A percentile compares a stretch with the other conserved stretches of the same genome.
Evolutionary conservation across 2,888 invertebrate genomes (phyloP).

Genomic region (Emmelina monodactyla): DNA sequence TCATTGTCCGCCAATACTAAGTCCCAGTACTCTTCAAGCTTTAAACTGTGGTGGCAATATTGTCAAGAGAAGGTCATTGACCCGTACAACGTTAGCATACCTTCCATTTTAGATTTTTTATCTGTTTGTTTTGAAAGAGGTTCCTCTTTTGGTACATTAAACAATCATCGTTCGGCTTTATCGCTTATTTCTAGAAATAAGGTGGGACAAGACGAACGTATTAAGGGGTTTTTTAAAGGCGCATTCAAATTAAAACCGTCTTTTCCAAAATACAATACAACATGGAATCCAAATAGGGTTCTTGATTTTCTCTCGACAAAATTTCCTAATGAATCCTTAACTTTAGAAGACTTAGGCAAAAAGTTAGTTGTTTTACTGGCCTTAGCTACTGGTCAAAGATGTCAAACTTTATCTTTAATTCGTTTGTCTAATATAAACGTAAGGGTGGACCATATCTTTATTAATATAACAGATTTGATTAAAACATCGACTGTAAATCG

Average conservation of each 20-base stretch:
- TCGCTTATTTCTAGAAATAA: neutral
- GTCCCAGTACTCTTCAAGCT: too few relatives aligned
- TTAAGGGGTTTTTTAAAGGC: constrained; percentile 2
- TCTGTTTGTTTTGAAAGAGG: neutral
- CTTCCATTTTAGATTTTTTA: neutral
- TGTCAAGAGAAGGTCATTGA: neutral
- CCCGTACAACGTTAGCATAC: neutral
- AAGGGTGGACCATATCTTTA: neutral
- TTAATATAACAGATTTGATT: neutral
- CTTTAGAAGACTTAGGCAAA: constrained; percentile 1
- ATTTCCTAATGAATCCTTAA: neutral
- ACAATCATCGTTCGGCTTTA: neutral
- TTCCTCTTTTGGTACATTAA: neutral
- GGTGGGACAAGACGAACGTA: neutral
- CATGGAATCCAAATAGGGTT: constrained; percentile 2
- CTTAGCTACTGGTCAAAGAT: constrained; percentile 7
- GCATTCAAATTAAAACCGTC: constrained; percentile 3
- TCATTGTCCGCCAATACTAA: too few relatives aligned
- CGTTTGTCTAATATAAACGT: constrained; percentile 4
- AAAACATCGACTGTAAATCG: neutral
- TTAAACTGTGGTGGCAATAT: too few relatives aligned
- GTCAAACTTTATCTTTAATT: constrained; percentile 8
- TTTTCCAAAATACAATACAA: constrained; percentile 4
- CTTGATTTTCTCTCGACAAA: neutral
- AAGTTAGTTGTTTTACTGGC: constrained; percentile 6